Evolutionary conservation across 2,113 vertebrate genomes (phyloP), one percentile per base, ranked within the genome.

Genomic region (Tylochromis polylepis): DNA sequence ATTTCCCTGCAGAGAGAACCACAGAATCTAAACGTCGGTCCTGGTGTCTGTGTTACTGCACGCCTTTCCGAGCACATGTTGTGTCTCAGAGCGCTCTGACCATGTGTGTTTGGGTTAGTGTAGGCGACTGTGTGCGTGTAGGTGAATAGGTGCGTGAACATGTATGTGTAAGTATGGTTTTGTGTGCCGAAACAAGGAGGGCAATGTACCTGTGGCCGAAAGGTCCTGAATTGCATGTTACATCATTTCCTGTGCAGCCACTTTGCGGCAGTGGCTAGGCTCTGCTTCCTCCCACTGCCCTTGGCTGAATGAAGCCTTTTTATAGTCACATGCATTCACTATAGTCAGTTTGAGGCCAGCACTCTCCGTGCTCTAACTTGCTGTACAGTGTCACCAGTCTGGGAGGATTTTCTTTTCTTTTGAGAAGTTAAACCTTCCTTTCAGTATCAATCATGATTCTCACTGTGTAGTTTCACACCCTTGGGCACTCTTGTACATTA

Each of bases 171-270:
- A 82, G 86, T 86, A 88, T 62, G 20, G 31, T 58, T 85, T 65
- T 81, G 88, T 75, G 81, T 81, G 81, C 83, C 14, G 72, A 95
- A 95, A 96, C 95, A 96, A 96, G 94, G 91, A 94, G 90, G 83
- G 92, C 92, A 94, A 95, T 96, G 95, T 96, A 86, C 85, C 85
- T 59, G 89, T 75, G 87, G 95, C 88, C 72, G 84, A 89, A 85
- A 81, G 70, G 88, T 90, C 88, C 89, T 91, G 94, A 94, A 95
- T 92, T 87, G 86, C n/a, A 41, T 29, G 88, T 95, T 86, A 95
- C 95, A 95, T 96, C 94, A 96, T 96, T 96, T 96, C 96, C 96
- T 96, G 95, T 89, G 91, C 78, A 95, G 95, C 94, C 94, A 84
- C 93, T 93, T 89, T 94, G 93, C 84, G 91, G 94, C 92, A 81